Base-by-base conservation (phyloP, 2,888 invertebrate genomes). In the Sarcophaga caerulescens region DNA sequence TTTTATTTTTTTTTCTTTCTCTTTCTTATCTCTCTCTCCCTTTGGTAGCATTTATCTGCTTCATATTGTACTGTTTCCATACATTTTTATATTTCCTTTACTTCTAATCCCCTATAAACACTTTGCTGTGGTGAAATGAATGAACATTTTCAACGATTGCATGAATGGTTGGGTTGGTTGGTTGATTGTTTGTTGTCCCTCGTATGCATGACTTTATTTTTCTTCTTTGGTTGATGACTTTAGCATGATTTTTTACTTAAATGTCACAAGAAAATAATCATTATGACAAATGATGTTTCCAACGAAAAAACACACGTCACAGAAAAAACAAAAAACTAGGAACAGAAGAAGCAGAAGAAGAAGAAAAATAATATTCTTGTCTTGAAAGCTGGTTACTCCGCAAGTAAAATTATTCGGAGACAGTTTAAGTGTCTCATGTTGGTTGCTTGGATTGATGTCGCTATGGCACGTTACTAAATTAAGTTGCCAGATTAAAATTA, bases 211-310 rank as follows among this genome's bases (percentile, higher is more conserved):
- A 35, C 35, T 89, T 77, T 84, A 68, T 69, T 63, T 76, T 85
- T 81, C 79, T 68, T 81, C 83, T 74, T 84, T 84, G 75, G 75
- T 75, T 79, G 79, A 80, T 60, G 75, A 66, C 79, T 84, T 76
- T 76, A 84, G 75, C 79, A 80, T 84, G 84, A 84, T 84, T 84
- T 84, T 80, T 84, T 80, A 76, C 84, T 80, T 80, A 75, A 84
- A 86, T 81, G 86, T 86, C 86, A 84, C 74, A 84, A 78, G 78
- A 35, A 70, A 86, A 52, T 65, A 86, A 84, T 84, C 81, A 86
- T 84, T 84, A 81, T 86, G 86, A 86, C 86, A 86, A 86, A 86
- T 86, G 86, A 86, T 84, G 83, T 81, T 86, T 70, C 81, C 66
- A 74, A 62, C 71, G 75, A 80, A 70, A 70, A 79, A 79, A 65